Base-by-base conservation (phyloP, 1,140 invertebrate genomes). In the Goniozus legneri region DNA sequence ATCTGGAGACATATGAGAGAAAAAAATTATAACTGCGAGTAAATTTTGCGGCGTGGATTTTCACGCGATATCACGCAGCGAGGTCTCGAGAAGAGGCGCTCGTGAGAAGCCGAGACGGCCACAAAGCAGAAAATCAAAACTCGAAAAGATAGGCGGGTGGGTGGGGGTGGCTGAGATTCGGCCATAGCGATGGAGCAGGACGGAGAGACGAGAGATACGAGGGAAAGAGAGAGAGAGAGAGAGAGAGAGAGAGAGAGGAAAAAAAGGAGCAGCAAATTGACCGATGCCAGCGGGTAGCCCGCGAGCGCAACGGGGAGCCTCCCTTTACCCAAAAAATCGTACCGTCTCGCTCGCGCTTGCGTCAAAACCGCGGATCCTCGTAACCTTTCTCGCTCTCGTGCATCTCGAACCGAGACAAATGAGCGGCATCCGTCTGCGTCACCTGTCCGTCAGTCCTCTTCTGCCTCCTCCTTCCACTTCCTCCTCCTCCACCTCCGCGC, bases 361-460 rank as follows among this genome's bases (percentile, higher is more conserved):
- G 20, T 56, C 47, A 52, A 54, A 39, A n/a, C n/a, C n/a, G n/a
- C n/a, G n/a, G n/a, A n/a, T n/a, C 14, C 34, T 21, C 18, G 15
- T 20, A 15, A 14, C 20, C 18, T 36, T 36, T 36, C 24, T 42
- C 19, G 30, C 24, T 44, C 39, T 60, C 57, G 57, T 54, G 64
- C 62, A 61, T 66, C 69, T 67, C 67, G 67, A 73, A 74, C 49
- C 69, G 69, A 75, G 71, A 75, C 71, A 74, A 75, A 74, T 70
- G 71, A 73, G 67, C 65, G 66, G 65, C 67, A 75, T 75, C 69
- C 67, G 67, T 76, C 72, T 73, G 64, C 64, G 73, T 76, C 73
- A 76, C 69, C 69, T 75, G 71, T 74, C 73, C 69, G 65, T 76
- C 71, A 75, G 65, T 58, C 52, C 52, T 13, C 12, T 18, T 20